Evolutionary conservation across 1,140 invertebrate species (phyloP).

Genomic region (Drosophila pseudoananassae): DNA sequence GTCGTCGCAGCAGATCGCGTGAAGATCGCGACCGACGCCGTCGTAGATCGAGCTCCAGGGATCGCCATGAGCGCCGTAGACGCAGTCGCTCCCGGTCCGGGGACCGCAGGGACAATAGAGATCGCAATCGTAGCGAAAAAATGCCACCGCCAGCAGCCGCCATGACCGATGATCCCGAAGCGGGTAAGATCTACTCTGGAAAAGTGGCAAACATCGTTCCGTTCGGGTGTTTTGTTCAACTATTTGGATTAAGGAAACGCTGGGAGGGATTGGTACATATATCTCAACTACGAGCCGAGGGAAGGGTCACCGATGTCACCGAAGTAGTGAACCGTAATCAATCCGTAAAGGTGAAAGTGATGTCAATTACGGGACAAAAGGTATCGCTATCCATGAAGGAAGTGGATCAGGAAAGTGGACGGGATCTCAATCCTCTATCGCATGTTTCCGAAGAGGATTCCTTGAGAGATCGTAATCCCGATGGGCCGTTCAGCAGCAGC

Average conservation of each 20-base stretch:
- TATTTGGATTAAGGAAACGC: constrained; percentile 94
- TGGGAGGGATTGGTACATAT: constrained; percentile 99
- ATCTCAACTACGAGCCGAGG: constrained; percentile 96
- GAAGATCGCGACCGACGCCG: constrained; percentile 60
- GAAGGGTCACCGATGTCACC: constrained; percentile 96
- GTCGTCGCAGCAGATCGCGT: constrained; percentile 60
- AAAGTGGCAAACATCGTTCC: constrained; percentile 97
- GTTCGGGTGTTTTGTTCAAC: constrained; percentile 99
- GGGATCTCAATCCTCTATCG: constrained; percentile 95
- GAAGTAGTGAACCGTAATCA: constrained; percentile 97
- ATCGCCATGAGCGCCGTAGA: constrained; percentile 26
- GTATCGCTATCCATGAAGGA: constrained; percentile 99
- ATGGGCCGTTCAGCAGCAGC: constrained; percentile 87
- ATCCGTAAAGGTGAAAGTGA: constrained; percentile 96
- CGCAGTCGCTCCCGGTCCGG: constrained; percentile 48
- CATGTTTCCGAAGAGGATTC: constrained; percentile 87
- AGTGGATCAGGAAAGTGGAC: constrained; percentile 97
- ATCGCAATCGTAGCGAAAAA: constrained; percentile 68
- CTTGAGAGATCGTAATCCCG: constrained; percentile 92
- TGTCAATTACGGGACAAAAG: constrained; percentile 96
- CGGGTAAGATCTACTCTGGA: constrained; percentile 94
- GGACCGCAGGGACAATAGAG: constrained; percentile 61
- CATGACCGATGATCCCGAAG: constrained; percentile 87
- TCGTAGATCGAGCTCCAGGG: constrained; percentile 37
- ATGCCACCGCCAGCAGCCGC: constrained; percentile 74